phyloP scores from a whole-genome alignment of 1,140 invertebrate species.

The Bombus affinis region DNA sequence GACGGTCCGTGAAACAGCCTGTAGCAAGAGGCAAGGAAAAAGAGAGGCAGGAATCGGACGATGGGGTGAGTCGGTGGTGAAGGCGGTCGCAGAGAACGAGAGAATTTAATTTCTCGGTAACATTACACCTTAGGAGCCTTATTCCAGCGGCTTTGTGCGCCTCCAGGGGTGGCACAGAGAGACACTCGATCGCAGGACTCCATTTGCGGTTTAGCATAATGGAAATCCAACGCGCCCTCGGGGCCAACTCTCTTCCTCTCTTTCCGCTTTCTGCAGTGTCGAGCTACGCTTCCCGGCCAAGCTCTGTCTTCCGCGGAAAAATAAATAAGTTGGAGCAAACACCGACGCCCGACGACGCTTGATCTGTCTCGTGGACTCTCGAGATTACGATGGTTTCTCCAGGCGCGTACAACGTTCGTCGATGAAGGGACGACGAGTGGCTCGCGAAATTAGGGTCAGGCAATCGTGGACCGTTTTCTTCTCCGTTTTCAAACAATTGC shows the following conservation, averaged over 20 bases:
- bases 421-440: background rate
- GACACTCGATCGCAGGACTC: slow-evolving; percentile 83
- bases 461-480: background rate
- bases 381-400: background rate
- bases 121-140: slow-evolving; percentile 80
- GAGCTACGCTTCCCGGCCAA: slow-evolving; percentile 38
- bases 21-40: background rate
- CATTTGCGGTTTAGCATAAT: slow-evolving; percentile 84
- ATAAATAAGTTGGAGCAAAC: slow-evolving; percentile 60
- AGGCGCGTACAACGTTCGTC: background rate
- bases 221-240: slow-evolving; percentile 80
- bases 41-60: slow-evolving; percentile 20
- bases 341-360: background rate
- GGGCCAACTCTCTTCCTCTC: slow-evolving; percentile 62
- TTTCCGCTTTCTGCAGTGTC: slow-evolving; percentile 48
- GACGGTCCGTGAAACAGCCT: background rate
- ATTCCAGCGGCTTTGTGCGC: slow-evolving; percentile 75
- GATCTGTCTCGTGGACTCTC: background rate
- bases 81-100: slow-evolving; percentile 55
- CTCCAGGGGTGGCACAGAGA: slow-evolving; percentile 69
- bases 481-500: background rate
- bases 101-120: slow-evolving; percentile 82
- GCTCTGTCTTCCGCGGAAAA: slow-evolving; percentile 46
- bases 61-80: slow-evolving; percentile 29
- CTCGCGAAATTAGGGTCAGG: background rate